These are phyloP conservation scores for Caenorhabditis sulstoni DNA, from an alignment of 2,888 invertebrate species.

Conservation along the genomic window DNA sequence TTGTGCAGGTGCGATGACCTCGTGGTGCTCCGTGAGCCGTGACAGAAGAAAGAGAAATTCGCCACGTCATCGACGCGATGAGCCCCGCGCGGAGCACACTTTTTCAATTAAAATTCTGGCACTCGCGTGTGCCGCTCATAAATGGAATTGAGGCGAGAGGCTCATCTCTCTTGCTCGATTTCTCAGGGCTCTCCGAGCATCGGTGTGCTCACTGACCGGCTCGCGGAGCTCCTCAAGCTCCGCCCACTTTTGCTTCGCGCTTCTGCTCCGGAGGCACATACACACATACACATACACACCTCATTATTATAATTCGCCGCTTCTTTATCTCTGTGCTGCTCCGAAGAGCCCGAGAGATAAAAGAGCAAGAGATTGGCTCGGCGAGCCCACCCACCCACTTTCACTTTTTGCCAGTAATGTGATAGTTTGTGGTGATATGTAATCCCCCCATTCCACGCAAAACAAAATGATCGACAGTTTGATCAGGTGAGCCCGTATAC, in stretches of 20 bases:
- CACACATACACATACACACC: constrained; percentile 38
- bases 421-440: not conserved
- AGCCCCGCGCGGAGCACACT: too few species aligned
- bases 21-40: too few species aligned
- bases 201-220: not conserved
- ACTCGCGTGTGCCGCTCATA: not conserved
- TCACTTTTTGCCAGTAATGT: too few species aligned
- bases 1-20: constrained; percentile 10
- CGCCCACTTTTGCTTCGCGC: constrained; percentile 33
- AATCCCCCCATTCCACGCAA: too few species aligned
- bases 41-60: too few species aligned
- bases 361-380: too few species aligned
- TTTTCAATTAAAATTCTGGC: too few species aligned
- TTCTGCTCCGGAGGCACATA: too few species aligned
- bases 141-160: not conserved
- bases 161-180: not conserved
- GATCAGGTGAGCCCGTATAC: constrained; percentile 19
- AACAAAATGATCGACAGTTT: constrained; percentile 49
- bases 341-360: too few species aligned
- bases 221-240: not conserved
- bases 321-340: too few species aligned
- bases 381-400: too few species aligned
- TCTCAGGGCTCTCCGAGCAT: constrained; percentile 22
- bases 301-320: constrained; percentile 49
- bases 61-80: constrained; percentile 10